phyloP scores from a whole-genome alignment of 2,888 invertebrate genomes.

The Leptogaster cylindrica region DNA sequence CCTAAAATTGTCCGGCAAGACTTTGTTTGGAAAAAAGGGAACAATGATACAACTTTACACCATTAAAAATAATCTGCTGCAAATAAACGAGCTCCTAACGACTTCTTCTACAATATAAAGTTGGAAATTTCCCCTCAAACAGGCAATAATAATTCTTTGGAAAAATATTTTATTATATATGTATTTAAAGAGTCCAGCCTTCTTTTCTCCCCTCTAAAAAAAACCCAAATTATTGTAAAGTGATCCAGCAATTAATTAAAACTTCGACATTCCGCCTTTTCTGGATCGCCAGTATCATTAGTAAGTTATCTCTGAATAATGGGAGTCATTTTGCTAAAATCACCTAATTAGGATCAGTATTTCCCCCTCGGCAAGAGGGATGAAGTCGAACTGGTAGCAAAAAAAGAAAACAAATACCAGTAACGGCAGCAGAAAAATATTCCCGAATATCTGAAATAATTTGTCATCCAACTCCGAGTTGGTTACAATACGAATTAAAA shows the following conservation, averaged over 20 bases:
- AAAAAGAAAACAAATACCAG: too few species aligned
- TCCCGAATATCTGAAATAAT: conserved; percentile 33
- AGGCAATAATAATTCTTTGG: too few species aligned
- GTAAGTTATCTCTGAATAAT: conserved; percentile 38
- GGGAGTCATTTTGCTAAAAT: conserved; percentile 21
- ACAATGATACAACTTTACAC: too few species aligned
- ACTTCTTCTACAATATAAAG: too few species aligned
- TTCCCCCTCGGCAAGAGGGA: neutral
- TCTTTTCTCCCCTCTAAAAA: conserved; percentile 13
- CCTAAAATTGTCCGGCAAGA: too few species aligned
- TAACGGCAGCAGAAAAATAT: neutral
- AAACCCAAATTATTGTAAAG: neutral
- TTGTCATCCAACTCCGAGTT: conserved; percentile 43
- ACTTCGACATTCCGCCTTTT: conserved; percentile 9
- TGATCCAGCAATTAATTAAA: conserved; percentile 25
- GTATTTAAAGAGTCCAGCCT: too few species aligned
- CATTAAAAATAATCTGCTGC: too few species aligned
- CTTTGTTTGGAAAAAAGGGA: too few species aligned
- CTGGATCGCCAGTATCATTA: conserved; percentile 2
- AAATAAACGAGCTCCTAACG: too few species aligned
- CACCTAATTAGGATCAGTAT: conserved; percentile 34
- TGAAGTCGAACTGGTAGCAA: neutral
- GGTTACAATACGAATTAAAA: conserved; percentile 44
- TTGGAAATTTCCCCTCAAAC: too few species aligned
- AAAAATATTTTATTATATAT: too few species aligned